Evolutionary conservation across 2,113 vertebrate genomes (phyloP), one percentile per base, ranked within the genome.

Genomic region (Hippocampus comes): DNA sequence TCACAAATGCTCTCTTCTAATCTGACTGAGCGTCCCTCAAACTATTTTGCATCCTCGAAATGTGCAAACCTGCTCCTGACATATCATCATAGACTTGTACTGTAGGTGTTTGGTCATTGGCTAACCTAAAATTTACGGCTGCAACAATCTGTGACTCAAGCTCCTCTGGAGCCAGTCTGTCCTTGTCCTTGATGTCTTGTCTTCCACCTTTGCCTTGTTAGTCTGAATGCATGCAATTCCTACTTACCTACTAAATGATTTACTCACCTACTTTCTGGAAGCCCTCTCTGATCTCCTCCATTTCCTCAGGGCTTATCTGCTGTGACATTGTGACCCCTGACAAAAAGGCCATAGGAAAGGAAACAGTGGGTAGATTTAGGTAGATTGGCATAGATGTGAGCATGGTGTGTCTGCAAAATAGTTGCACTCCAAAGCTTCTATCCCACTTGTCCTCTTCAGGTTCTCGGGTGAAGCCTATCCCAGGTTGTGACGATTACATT

Each of bases 261-360:
- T 27, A 93, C 96, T 93, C 84, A 97, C 95, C 95, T 63, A 96
- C 92, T 94, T 94, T 95, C 76, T 90, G 84, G 89, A 97, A 97
- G 55, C 91, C 91, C 76, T 95, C 94, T 77, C 84, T 93, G 73
- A 97, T 93, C 78, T 97, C 96, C 77, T 94, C 94, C 78, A 95
- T 87, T 79, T 97, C 94, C 73, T 96, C 95, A 73, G 72, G 1
- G 7, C 73, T 85, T 63, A 85, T 1, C 7, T 67, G 57, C 23
- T 8, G 0, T 9, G 89, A 78, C 89, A 91, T 91, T 0, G 14
- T 81, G 73, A 77, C 68, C 67, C 73, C 85, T 87, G 3, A 1
- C 27, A 59, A 55, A 63, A 1, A 75, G 10, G 4, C 59, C 11
- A 67, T 17, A 2, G 68, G 23, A 43, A 65, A 46, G 63, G 64